Percentiles rank a stretch among this genome's conserved stretches.
Evolutionary conservation across 2,797 vertebrate genomes (phyloP).

Genomic region (Mionectes olivaceus): DNA sequence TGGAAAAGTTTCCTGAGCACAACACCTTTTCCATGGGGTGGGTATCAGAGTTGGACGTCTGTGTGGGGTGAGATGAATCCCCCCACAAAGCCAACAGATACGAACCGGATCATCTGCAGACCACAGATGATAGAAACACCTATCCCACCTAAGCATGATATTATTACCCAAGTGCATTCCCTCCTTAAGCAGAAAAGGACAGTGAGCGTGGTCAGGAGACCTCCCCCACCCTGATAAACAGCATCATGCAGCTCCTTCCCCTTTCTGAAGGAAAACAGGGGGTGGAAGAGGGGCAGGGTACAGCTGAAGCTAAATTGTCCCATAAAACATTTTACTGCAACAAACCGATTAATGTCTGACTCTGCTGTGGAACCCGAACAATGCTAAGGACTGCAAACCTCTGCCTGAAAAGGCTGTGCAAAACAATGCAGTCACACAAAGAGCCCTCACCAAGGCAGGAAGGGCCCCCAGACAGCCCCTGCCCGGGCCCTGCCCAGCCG

Average conservation of each 20-base stretch:
- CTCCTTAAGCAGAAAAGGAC: not conserved
- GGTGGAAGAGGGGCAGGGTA: not conserved
- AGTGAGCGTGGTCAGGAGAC: accelerated
- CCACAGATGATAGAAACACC: not conserved
- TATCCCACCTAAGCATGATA: accelerated
- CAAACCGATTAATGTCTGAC: conserved; percentile 7
- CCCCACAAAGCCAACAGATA: not conserved
- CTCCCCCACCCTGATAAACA: not conserved
- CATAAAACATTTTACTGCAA: conserved; percentile 30
- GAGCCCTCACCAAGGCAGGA: not conserved
- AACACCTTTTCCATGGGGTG: not conserved
- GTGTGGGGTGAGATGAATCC: not conserved
- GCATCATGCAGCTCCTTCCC: not conserved
- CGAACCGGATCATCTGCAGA: not conserved
- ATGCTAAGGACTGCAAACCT: not conserved
- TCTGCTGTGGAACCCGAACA: not conserved
- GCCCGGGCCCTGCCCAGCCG: not conserved
- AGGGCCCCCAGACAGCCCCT: not conserved
- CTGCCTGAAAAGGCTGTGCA: not conserved
- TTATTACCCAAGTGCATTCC: not conserved
- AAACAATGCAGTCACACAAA: not conserved
- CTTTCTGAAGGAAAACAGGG: not conserved
- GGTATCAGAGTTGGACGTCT: not conserved
- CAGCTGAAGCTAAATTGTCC: not conserved
- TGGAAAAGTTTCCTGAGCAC: not conserved